Percentiles rank a stretch among this genome's conserved stretches.
These are phyloP conservation scores for Catostylus mosaicus DNA, from an alignment of 30 jellyfish, hydroid and myxozoan genomes.

Conservation along the genomic window DNA sequence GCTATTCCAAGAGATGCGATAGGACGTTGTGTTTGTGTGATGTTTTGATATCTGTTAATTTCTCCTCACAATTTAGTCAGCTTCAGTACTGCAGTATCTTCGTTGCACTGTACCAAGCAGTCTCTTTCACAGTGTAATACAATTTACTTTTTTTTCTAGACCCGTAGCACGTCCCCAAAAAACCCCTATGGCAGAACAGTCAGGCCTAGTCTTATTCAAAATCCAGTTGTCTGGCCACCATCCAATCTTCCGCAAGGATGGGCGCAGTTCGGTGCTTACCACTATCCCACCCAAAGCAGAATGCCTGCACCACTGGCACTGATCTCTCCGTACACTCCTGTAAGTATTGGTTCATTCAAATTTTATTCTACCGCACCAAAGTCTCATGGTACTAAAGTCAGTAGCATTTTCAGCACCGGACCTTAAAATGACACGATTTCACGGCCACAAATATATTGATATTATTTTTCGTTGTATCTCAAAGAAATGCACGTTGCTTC, in stretches of 20 bases:
- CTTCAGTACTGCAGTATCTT: no score
- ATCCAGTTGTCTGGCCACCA: constrained; percentile 68
- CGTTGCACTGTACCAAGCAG: constrained; percentile 1
- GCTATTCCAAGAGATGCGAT: no score
- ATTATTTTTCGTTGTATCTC: no score
- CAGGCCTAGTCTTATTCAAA: constrained; percentile 69
- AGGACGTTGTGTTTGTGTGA: no score
- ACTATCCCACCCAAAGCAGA: constrained; percentile 67
- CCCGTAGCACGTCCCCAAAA: constrained; percentile 77
- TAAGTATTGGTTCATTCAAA: constrained; percentile 33
- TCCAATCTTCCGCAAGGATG: constrained; percentile 65
- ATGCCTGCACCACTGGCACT: constrained; percentile 83
- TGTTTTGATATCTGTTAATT: no score
- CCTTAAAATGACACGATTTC: no score
- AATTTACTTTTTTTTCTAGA: constrained; percentile 19
- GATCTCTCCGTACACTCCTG: constrained; percentile 71
- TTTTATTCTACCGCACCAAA: no score
- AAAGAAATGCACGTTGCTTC: no score
- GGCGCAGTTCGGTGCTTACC: constrained; percentile 79
- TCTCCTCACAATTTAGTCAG: no score
- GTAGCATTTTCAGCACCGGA: no score
- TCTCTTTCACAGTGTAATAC: neutral
- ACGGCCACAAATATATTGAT: no score
- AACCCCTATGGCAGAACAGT: constrained; percentile 62
- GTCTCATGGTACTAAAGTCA: no score